phyloP scores from a whole-genome alignment of 2,797 vertebrate species.

The Schizopygopsis malacanthus region DNA sequence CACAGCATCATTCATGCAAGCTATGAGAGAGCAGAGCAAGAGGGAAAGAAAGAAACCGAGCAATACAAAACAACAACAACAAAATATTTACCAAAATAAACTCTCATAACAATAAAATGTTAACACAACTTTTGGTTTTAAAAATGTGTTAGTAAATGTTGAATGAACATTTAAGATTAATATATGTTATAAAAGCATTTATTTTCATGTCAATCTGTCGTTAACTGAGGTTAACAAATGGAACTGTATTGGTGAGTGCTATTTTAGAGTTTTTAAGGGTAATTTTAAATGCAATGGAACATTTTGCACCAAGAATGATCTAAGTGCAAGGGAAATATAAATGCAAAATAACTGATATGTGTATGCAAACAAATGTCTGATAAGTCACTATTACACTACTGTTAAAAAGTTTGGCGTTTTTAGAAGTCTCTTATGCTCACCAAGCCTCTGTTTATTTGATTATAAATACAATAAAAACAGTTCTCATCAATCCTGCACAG shows the following conservation, averaged over 20 bases:
- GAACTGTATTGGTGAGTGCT: too few relatives aligned
- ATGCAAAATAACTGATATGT: not conserved
- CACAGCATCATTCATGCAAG: too few relatives aligned
- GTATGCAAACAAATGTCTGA: not conserved
- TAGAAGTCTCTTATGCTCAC: not conserved
- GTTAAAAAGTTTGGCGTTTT: not conserved
- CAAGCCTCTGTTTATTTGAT: not conserved
- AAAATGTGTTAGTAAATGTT: too few relatives aligned
- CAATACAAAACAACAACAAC: too few relatives aligned
- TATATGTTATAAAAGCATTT: too few relatives aligned
- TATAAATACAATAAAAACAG: not conserved
- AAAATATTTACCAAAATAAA: too few relatives aligned
- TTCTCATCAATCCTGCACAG: conserved; percentile 21
- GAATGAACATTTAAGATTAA: too few relatives aligned
- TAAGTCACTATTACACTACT: not conserved
- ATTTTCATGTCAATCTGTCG: too few relatives aligned
- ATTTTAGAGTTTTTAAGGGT: not conserved
- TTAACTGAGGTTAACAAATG: too few relatives aligned
- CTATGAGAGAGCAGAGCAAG: too few relatives aligned
- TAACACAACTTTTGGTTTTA: not conserved
- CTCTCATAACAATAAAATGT: not conserved
- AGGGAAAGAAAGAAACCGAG: too few relatives aligned
- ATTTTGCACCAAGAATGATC: not conserved
- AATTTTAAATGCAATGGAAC: not conserved
- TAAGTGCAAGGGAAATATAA: not conserved